phyloP scores from a whole-genome alignment of 2,888 invertebrate genomes.

The Lochmaea capreae region DNA sequence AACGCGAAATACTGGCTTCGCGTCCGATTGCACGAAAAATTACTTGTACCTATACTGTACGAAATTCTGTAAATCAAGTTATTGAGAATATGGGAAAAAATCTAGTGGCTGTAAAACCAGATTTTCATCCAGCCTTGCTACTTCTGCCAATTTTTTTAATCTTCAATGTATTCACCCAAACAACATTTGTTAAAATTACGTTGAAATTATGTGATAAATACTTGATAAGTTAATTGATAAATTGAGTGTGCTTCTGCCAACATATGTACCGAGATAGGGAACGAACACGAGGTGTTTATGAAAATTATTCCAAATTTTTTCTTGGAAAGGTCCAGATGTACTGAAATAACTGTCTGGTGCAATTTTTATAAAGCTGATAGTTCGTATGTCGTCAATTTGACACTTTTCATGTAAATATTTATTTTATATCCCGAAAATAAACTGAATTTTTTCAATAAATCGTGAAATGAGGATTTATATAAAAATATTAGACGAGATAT shows the following conservation, averaged over 20 bases:
- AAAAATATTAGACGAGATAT: no score
- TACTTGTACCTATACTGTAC: no score
- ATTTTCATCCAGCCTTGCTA: no score
- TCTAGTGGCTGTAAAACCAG: no score
- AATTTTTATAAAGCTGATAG: neutral
- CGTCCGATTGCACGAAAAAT: no score
- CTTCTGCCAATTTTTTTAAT: no score
- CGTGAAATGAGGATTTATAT: no score
- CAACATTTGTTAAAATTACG: neutral
- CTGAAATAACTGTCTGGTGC: slow-evolving; percentile 29
- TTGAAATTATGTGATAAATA: slow-evolving; percentile 8
- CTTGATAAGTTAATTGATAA: slow-evolving; percentile 5
- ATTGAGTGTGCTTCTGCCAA: slow-evolving; percentile 32
- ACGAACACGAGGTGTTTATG: slow-evolving; percentile 25
- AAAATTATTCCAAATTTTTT: slow-evolving; percentile 31
- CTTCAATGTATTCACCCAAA: neutral
- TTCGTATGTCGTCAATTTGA: neutral
- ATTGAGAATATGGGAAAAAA: no score
- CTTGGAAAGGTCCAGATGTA: slow-evolving; percentile 5
- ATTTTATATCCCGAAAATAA: neutral
- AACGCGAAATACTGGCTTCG: no score
- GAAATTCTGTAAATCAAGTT: no score
- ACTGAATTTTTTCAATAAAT: neutral
- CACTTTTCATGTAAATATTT: neutral
- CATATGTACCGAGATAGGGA: neutral